Conservation (phyloP, 2,113 vertebrate species). For the Laticauda colubrina region DNA sequence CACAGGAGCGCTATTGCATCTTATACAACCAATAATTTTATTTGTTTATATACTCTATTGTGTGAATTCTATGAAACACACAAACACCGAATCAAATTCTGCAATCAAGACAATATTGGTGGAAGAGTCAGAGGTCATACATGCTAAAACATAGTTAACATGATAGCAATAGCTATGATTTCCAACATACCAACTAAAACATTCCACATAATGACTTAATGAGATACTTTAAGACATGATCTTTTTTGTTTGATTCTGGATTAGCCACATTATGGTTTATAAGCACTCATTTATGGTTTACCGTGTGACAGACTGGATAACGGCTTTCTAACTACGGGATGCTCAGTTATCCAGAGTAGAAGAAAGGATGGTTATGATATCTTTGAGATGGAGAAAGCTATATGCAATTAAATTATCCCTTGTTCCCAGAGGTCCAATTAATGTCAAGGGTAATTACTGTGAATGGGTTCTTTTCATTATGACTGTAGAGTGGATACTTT, state of each 20-base stretch:
- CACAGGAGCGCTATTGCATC: neutral
- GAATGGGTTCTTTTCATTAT: neutral
- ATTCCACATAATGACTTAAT: neutral
- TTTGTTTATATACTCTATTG: neutral
- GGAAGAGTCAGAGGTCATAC: neutral
- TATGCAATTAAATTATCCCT: neutral
- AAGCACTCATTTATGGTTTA: neutral
- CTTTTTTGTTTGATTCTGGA: neutral
- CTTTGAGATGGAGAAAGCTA: neutral
- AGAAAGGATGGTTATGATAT: neutral
- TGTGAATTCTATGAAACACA: neutral
- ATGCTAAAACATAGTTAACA: neutral
- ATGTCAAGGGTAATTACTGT: neutral
- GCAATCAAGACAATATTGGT: neutral
- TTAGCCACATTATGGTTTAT: neutral
- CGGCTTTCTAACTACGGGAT: neutral
- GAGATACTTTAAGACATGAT: neutral
- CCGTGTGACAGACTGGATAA: neutral
- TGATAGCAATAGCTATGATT: neutral
- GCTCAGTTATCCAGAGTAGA: neutral
- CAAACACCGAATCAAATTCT: neutral
- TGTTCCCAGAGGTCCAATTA: neutral
- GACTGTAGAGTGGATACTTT: neutral
- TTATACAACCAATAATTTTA: neutral
- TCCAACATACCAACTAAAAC: neutral